A percentile compares a stretch with the other conserved stretches of the same genome.
These are phyloP conservation scores for Sebastes miniatus DNA, from an alignment of 2,797 vertebrate genomes.

Conservation along the genomic window DNA sequence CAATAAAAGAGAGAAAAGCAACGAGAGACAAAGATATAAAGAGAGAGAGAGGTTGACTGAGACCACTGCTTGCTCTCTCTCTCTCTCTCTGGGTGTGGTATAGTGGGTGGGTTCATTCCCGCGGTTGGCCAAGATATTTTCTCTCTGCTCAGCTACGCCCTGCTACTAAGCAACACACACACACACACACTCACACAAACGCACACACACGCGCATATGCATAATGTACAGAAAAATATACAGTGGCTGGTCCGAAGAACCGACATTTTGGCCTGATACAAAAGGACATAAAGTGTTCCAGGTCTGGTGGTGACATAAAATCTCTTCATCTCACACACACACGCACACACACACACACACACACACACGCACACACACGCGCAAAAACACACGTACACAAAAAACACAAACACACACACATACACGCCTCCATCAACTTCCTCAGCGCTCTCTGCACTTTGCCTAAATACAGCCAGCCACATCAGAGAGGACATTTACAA, in stretches of 20 bases:
- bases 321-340: conserved; percentile 1
- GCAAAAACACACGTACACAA: conserved; percentile 11
- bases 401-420: conserved; percentile 16
- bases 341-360: conserved; percentile 4
- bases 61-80: conserved; percentile 22
- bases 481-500: conserved; percentile 71
- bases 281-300: conserved; percentile 57
- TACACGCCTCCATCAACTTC: conserved; percentile 59
- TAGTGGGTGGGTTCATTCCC: conserved; percentile 75
- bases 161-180: conserved; percentile 63
- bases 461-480: conserved; percentile 71
- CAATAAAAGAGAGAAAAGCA: conserved; percentile 36
- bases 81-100: conserved; percentile 74
- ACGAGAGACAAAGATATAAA: conserved; percentile 1
- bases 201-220: neutral
- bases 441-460: conserved; percentile 56
- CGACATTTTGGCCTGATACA: conserved; percentile 51
- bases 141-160: conserved; percentile 79
- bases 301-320: conserved; percentile 61
- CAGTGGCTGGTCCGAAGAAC: conserved; percentile 40
- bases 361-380: conserved; percentile 9
- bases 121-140: conserved; percentile 80
- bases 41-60: conserved; percentile 15
- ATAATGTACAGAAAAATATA: conserved; percentile 70
- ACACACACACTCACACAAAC: conserved; percentile 54